Base-by-base conservation (phyloP, 2,888 invertebrate species). In the Lacanobia wlatinum region DNA sequence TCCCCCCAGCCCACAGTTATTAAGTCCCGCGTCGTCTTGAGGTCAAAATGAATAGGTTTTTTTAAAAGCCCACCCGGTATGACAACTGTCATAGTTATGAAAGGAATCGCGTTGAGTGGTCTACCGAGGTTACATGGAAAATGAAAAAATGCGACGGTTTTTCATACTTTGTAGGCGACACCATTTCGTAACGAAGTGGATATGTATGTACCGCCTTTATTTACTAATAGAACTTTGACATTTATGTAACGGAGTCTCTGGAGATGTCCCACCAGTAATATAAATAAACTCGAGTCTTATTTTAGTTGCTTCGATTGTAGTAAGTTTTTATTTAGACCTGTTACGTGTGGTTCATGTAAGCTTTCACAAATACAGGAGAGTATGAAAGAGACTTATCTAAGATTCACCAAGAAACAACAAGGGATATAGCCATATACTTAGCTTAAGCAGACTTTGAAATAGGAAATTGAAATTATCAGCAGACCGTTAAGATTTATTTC, bases 41-140 rank as follows among this genome's bases (percentile, higher is more conserved):
- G 94, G 94, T 93, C 94, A 92, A 93, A 94, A 94, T 95, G 94
- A 95, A 95, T 94, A 94, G 94, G 92, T 94, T 90, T 91, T 87
- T 94, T 94, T 93, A 92, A 94, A 94, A 93, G 92, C 91, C 88
- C 86, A 84, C 88, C 80, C 88, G 89, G 90, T 89, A 89, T 90
- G 92, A 93, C 93, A 93, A 93, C 94, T 95, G 95, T 93, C 94
- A 91, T 92, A 91, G 93, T 90, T 91, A 92, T 94, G 92, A 94
- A 94, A 93, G 91, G 93, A 94, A 93, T 90, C 90, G 90, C 90
- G 89, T 88, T 90, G 92, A 93, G 93, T 91, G 91, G 90, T 89
- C 86, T 82, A 89, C 88, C 80, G 87, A 87, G 84, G 86, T 86
- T 85, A 85, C 81, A 86, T 75, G 85, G 85, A 87, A 87, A 85